These are phyloP conservation scores for Scaptomyza caliginosa DNA, from an alignment of 2,888 invertebrate species.

Conservation along the genomic window DNA sequence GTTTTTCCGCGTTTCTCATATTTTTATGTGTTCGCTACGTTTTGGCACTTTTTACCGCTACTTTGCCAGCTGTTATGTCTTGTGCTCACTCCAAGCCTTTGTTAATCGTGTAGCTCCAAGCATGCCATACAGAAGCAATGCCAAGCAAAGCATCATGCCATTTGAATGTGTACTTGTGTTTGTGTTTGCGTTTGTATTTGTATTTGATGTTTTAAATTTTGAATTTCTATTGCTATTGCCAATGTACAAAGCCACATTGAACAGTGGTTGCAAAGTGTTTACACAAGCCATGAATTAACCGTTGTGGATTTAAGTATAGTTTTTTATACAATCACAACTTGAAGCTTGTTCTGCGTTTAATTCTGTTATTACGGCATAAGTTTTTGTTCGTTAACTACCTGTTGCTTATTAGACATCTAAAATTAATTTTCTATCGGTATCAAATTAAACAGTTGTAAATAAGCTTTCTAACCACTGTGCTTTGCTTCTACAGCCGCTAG, in stretches of 20 bases:
- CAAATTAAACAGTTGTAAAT: not conserved
- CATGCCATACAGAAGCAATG: slow-evolving; percentile 10
- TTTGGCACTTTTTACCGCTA: slow-evolving; percentile 36
- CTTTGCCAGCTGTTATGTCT: slow-evolving; percentile 63
- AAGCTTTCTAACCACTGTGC: slow-evolving; percentile 2
- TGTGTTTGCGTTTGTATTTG: slow-evolving; percentile 17
- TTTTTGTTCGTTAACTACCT: not conserved
- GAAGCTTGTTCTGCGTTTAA: no score
- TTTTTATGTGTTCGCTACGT: not conserved
- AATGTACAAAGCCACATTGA: not conserved
- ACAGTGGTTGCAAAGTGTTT: not conserved
- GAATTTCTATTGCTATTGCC: slow-evolving; percentile 18
- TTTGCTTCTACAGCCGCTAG: not conserved
- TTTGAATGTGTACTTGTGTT: slow-evolving; percentile 10
- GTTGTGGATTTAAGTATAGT: not conserved
- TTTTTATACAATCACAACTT: no score
- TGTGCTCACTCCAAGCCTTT: not conserved
- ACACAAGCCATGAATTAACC: not conserved
- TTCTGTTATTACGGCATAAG: no score
- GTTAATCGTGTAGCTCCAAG: slow-evolving; percentile 10
- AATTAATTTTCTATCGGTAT: not conserved
- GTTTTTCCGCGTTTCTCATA: slow-evolving; percentile 28
- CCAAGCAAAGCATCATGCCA: slow-evolving; percentile 10
- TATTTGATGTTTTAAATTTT: slow-evolving; percentile 19
- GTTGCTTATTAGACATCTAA: not conserved